Evolutionary conservation across 1,140 invertebrate species (phyloP).

Genomic region (Drosophila takahashii): DNA sequence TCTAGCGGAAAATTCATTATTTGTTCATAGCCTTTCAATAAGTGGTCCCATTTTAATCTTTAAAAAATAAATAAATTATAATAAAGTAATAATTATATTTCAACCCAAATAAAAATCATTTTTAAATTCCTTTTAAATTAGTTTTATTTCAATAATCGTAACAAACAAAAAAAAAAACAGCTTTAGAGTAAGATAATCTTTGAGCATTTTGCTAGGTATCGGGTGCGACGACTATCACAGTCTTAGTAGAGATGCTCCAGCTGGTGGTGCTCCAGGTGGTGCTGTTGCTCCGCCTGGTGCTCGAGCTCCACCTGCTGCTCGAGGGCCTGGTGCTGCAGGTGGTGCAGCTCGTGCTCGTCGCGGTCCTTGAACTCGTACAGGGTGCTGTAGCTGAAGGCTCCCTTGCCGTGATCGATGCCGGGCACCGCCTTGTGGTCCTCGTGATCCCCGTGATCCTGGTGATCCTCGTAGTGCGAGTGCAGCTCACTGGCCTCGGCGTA

Average conservation of each 20-base stretch:
- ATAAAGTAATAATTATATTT: neutral
- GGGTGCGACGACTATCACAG: conserved; percentile 42
- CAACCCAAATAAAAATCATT: neutral
- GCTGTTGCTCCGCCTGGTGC: conserved; percentile 37
- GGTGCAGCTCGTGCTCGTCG: conserved; percentile 61
- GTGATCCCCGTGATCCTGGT: neutral
- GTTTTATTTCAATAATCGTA: conserved; percentile 20
- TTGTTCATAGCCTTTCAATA: too few relatives aligned
- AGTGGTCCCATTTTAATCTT: too few relatives aligned
- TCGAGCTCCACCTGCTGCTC: conserved; percentile 62
- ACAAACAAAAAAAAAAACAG: conserved; percentile 37
- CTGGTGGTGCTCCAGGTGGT: conserved; percentile 26
- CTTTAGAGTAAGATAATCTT: conserved; percentile 14
- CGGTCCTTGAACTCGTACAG: conserved; percentile 78
- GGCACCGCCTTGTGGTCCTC: conserved; percentile 68
- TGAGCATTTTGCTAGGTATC: conserved; percentile 35
- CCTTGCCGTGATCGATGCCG: conserved; percentile 80
- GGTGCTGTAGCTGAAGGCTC: conserved; percentile 78
- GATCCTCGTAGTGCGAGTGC: conserved; percentile 54
- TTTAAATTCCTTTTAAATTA: conserved; percentile 14
- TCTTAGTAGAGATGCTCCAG: conserved; percentile 44
- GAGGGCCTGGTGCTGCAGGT: conserved; percentile 56
- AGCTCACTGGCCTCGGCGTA: conserved; percentile 70
- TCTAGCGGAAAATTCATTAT: too few relatives aligned
- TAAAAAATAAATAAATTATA: too few relatives aligned